Evolutionary conservation across 2,113 vertebrate genomes (phyloP).

Genomic region (Gambusia holbrooki): DNA sequence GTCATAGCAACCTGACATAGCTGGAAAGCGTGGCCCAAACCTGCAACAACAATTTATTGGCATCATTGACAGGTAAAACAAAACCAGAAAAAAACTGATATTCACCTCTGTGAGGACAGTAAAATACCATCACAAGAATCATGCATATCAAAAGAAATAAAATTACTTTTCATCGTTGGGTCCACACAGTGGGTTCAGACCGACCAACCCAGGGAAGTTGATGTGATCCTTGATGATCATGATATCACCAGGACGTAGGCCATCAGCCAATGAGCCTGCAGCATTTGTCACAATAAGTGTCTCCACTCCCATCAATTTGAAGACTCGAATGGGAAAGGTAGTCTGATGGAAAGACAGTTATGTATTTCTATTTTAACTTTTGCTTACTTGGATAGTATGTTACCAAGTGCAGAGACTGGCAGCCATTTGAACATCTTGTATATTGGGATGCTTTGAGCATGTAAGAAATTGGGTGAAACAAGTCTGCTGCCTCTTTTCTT

Average conservation of each 20-base stretch:
- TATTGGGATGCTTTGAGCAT: neutral
- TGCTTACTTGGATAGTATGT: neutral
- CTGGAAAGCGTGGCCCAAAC: slow-evolving; percentile 85
- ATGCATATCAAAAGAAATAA: neutral
- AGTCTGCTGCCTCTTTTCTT: no score
- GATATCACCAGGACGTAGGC: slow-evolving; percentile 80
- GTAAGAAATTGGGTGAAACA: neutral
- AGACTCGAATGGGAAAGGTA: slow-evolving; percentile 83
- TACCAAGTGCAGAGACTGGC: neutral
- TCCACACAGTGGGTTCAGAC: slow-evolving; percentile 81
- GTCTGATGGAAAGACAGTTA: slow-evolving; percentile 67
- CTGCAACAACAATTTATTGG: slow-evolving; percentile 42
- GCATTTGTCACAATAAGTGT: slow-evolving; percentile 85
- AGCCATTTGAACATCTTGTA: neutral
- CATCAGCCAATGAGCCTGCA: slow-evolving; percentile 82
- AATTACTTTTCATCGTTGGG: slow-evolving; percentile 83
- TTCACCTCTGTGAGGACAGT: neutral
- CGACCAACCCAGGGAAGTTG: slow-evolving; percentile 82
- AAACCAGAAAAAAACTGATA: neutral
- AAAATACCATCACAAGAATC: neutral
- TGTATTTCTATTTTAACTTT: neutral
- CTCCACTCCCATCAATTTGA: slow-evolving; percentile 83
- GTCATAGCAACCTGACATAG: slow-evolving; percentile 83
- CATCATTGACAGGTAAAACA: neutral
- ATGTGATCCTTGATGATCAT: slow-evolving; percentile 87